A percentile compares a stretch with the other conserved stretches of the same genome.
Evolutionary conservation across 2,888 invertebrate genomes (phyloP).

Genomic region (Lasius platythorax): DNA sequence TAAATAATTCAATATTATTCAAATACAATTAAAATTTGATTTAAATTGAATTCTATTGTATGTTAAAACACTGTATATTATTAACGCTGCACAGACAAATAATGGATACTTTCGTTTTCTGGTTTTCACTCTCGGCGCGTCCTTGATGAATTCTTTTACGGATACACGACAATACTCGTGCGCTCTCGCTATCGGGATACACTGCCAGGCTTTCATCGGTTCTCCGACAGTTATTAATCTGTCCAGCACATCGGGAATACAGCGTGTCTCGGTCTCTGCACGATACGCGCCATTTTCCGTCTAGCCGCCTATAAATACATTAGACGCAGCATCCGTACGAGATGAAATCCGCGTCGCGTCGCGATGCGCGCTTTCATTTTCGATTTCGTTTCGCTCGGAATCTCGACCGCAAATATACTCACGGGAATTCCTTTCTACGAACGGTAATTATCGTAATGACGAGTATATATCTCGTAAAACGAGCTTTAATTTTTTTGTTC

Average conservation of each 20-base stretch:
- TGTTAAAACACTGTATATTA: not conserved
- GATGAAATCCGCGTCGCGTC: constrained; percentile 59
- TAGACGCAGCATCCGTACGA: constrained; percentile 21
- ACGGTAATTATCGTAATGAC: constrained; percentile 57
- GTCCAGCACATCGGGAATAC: constrained; percentile 55
- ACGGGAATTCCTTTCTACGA: constrained; percentile 52
- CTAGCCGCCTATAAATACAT: constrained; percentile 69
- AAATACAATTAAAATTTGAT: not conserved
- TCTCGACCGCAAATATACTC: constrained; percentile 27
- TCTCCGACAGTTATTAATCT: constrained; percentile 71
- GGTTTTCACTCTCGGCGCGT: constrained; percentile 44
- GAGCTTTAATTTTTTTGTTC: not conserved
- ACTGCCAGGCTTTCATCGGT: constrained; percentile 68
- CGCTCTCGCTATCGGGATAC: constrained; percentile 41
- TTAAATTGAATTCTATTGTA: not conserved
- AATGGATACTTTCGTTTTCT: constrained; percentile 25
- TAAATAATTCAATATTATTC: not conserved
- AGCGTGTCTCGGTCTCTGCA: constrained; percentile 25
- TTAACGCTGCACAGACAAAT: not conserved
- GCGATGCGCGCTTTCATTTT: constrained; percentile 36
- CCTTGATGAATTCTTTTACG: constrained; percentile 62
- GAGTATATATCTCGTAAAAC: constrained; percentile 31
- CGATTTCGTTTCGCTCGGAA: constrained; percentile 21
- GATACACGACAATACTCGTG: constrained; percentile 34
- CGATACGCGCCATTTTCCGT: constrained; percentile 65